Evolutionary conservation across 2,888 invertebrate species (phyloP).

Genomic region (Allygus modestus): DNA sequence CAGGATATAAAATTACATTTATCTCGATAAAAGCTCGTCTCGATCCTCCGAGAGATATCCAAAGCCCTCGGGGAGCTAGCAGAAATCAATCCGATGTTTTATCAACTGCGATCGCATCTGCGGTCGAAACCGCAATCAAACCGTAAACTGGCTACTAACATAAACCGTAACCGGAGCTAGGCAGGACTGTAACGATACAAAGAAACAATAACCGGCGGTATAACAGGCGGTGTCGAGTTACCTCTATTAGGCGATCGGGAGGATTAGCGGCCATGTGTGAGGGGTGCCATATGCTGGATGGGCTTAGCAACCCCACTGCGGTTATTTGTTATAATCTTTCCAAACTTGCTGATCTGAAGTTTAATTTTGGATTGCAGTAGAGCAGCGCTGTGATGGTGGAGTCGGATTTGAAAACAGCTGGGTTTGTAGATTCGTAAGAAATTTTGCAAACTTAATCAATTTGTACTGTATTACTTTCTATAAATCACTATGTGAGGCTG

Average conservation of each 20-base stretch:
- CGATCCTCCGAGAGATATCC: background rate
- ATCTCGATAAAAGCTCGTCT: no score
- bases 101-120: slow-evolving; percentile 38
- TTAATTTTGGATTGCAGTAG: background rate
- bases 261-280: slow-evolving; percentile 28
- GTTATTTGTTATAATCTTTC: slow-evolving; percentile 10
- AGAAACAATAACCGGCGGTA: slow-evolving; percentile 24
- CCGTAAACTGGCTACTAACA: slow-evolving; percentile 27
- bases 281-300: slow-evolving; percentile 2
- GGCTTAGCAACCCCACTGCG: background rate
- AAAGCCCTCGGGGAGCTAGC: background rate
- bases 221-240: slow-evolving; percentile 26
- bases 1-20: background rate
- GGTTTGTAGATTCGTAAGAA: no score
- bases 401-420: no score
- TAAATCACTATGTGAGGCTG: no score
- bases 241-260: slow-evolving; percentile 9
- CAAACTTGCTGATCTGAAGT: background rate
- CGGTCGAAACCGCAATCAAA: slow-evolving; percentile 17
- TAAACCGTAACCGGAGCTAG: slow-evolving; percentile 12
- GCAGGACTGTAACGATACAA: slow-evolving; percentile 22
- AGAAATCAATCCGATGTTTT: slow-evolving; percentile 45
- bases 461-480: no score
- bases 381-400: no score
- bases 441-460: no score